Conservation (phyloP, 2,113 vertebrate genomes). For the Hippolais icterina region DNA sequence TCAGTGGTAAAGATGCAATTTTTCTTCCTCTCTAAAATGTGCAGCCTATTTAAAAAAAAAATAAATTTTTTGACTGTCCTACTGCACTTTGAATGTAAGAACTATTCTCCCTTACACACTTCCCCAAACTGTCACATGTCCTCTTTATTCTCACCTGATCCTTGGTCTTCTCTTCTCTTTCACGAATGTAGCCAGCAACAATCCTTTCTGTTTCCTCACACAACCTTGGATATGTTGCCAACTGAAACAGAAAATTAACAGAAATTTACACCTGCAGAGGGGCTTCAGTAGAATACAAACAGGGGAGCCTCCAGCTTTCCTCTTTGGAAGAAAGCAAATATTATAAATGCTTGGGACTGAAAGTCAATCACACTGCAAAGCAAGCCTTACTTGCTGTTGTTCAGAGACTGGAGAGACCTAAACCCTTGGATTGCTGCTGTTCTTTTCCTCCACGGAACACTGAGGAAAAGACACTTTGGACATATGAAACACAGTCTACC, state of each 20-base stretch:
- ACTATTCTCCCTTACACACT: background rate
- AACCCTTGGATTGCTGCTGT: background rate
- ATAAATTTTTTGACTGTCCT: background rate
- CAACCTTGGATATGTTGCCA: slow-evolving; percentile 87
- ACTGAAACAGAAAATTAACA: slow-evolving; percentile 67
- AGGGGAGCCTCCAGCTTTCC: background rate
- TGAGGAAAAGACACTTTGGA: background rate
- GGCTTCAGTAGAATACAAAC: background rate
- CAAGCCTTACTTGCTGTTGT: background rate
- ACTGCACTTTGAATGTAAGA: background rate
- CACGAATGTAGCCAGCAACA: slow-evolving; percentile 85
- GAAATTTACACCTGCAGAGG: background rate
- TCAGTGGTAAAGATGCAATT: background rate
- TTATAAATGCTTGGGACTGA: background rate
- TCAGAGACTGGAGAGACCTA: background rate
- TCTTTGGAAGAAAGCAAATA: background rate
- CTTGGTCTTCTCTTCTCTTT: slow-evolving; percentile 88
- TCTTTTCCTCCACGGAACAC: background rate
- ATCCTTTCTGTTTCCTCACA: slow-evolving; percentile 89
- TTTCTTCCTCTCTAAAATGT: background rate
- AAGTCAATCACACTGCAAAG: background rate
- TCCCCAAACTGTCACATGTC: background rate
- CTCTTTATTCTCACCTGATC: slow-evolving; percentile 80
- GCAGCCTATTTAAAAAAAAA: background rate
- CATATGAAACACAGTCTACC: background rate